Evolutionary conservation across 2,888 invertebrate species (phyloP).

Genomic region (Agapostemon virescens): DNA sequence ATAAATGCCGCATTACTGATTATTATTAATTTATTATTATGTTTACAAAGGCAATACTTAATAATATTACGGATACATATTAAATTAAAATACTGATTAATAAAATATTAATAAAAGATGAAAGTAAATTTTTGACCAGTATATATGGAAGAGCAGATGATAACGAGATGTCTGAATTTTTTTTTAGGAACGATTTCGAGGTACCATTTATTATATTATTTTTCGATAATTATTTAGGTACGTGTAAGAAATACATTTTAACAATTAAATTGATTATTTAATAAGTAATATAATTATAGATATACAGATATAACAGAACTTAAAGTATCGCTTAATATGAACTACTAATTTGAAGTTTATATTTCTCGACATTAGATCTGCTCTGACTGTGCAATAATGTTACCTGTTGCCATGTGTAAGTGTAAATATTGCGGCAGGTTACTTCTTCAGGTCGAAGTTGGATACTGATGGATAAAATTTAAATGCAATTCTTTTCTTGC

Average conservation of each 20-base stretch:
- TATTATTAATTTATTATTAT: constrained; percentile 48
- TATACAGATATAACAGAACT: constrained; percentile 79
- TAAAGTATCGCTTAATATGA: constrained; percentile 75
- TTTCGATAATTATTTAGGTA: constrained; percentile 76
- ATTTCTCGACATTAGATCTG: constrained; percentile 55
- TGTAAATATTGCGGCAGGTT: constrained; percentile 73
- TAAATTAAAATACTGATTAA: constrained; percentile 53
- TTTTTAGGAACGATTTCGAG: constrained; percentile 64
- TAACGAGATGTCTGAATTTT: constrained; percentile 42
- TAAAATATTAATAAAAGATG: constrained; percentile 42
- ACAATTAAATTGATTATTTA: constrained; percentile 77
- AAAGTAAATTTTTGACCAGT: constrained; percentile 32
- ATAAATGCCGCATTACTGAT: constrained; percentile 37
- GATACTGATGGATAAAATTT: constrained; percentile 72
- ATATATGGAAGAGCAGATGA: constrained; percentile 45
- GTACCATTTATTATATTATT: constrained; percentile 71
- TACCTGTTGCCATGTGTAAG: constrained; percentile 70
- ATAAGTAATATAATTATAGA: constrained; percentile 78
- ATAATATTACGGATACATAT: constrained; percentile 30
- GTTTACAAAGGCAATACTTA: constrained; percentile 51
- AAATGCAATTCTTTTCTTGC: constrained; percentile 73
- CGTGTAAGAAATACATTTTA: constrained; percentile 77
- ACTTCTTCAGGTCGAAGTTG: constrained; percentile 68
- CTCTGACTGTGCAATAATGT: constrained; percentile 70
- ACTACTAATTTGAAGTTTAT: constrained; percentile 72